These are phyloP conservation scores for Promerops cafer DNA, from an alignment of 2,113 vertebrate genomes.

Conservation along the genomic window DNA sequence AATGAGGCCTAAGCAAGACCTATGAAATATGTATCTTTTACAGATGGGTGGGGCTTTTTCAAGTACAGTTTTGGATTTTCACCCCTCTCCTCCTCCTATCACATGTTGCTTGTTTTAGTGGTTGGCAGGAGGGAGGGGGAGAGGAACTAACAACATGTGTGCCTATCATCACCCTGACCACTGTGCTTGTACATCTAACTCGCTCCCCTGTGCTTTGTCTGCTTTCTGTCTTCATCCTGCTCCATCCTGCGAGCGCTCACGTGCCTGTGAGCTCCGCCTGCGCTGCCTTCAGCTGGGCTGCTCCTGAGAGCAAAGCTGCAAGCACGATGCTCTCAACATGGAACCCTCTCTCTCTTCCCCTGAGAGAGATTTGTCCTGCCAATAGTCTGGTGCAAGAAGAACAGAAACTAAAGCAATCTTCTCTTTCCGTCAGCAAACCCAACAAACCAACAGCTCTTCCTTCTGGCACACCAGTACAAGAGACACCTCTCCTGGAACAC, in stretches of 20 bases:
- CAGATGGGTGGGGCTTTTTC: background rate
- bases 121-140: constrained; percentile 54
- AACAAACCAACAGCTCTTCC: background rate
- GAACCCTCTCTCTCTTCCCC: background rate
- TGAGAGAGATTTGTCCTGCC: background rate
- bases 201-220: background rate
- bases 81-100: constrained; percentile 30
- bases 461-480: background rate
- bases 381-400: background rate
- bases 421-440: background rate
- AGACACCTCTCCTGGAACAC: background rate
- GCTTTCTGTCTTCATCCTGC: background rate
- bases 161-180: constrained; percentile 63
- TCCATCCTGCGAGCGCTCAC: background rate
- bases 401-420: background rate
- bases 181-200: constrained; percentile 8
- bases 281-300: background rate
- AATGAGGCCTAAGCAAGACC: background rate
- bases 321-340: background rate
- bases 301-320: background rate
- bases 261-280: background rate
- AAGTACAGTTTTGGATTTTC: background rate
- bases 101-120: constrained; percentile 55
- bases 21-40: constrained; percentile 9
- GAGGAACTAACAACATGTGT: constrained; percentile 62